phyloP scores from a whole-genome alignment of 2,888 invertebrate species.

The Peribatodes rhomboidaria region DNA sequence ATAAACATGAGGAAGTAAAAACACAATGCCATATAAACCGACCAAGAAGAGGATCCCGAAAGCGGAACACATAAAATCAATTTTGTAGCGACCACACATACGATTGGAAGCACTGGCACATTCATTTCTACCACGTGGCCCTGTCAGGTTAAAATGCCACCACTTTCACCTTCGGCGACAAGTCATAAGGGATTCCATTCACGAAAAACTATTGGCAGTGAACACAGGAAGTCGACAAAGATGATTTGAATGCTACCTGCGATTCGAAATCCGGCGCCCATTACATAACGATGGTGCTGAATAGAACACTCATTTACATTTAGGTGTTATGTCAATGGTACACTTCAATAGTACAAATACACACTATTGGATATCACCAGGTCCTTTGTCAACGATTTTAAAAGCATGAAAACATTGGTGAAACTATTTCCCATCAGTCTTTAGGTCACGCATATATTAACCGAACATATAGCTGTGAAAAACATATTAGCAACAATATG shows the following conservation, averaged over 20 bases:
- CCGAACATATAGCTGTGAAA: background rate
- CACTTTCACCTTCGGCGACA: slow-evolving; percentile 72
- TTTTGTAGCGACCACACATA: slow-evolving; percentile 54
- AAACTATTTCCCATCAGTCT: background rate
- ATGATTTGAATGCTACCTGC: slow-evolving; percentile 60
- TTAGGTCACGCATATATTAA: background rate
- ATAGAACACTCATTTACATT: slow-evolving; percentile 33
- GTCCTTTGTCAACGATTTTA: background rate
- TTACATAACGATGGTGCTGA: slow-evolving; percentile 50
- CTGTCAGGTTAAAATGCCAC: slow-evolving; percentile 50
- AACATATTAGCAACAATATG: slow-evolving; percentile 1
- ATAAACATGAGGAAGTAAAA: slow-evolving; percentile 38
- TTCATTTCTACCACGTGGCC: slow-evolving; percentile 50
- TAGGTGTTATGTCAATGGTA: slow-evolving; percentile 20
- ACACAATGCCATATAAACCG: slow-evolving; percentile 45
- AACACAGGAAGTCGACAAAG: slow-evolving; percentile 60
- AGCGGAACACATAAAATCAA: slow-evolving; percentile 49
- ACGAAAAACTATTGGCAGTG: slow-evolving; percentile 59
- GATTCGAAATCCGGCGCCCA: slow-evolving; percentile 59
- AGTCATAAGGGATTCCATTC: slow-evolving; percentile 64
- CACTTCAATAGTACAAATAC: slow-evolving; percentile 3
- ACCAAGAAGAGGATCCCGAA: slow-evolving; percentile 41
- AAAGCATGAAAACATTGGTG: slow-evolving; percentile 3
- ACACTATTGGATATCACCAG: background rate
- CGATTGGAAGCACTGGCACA: slow-evolving; percentile 44